Base-by-base conservation (phyloP, 2,113 vertebrate species). In the Peucedramus taeniatus region DNA sequence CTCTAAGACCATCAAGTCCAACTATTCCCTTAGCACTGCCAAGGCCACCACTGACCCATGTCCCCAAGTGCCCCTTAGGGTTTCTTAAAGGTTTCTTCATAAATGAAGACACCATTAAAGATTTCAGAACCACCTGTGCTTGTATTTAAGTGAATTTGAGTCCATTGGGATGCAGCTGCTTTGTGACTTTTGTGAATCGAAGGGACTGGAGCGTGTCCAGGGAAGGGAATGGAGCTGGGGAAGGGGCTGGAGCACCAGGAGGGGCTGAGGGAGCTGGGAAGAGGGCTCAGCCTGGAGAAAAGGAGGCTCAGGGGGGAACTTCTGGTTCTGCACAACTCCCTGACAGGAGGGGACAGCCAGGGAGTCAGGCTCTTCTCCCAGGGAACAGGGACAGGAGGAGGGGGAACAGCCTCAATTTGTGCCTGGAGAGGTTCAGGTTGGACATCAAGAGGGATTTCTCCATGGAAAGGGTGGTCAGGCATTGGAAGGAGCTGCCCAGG, bases 391-490 rank as follows among this genome's bases (percentile, higher is more conserved):
- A 56, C 35, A 72, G 59, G 50, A 42, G 0, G 3, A 81, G 22
- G 37, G 18, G 33, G 0, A 71, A 49, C 0, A 0, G 21, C 33
- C 37, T 2, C 37, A 44, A 1, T 2, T 0, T 65, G 51, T 9
- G 4, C 27, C 44, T 22, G 28, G 13, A 0, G 6, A 47, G 23
- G 15, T 3, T 74, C 6, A 24, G 28, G 11, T 7, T 82, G 45
- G 60, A 40, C 17, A 8, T 4, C 11, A 21, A 28, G 37, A 74
- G 5, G 7, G 1, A 53, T 83, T 82, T 30, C 13, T 30, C 10
- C 68, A 7, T 21, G 27, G 49, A 28, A 51, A 28, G 22, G 27
- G 7, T 28, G 7, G 1, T 37, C 18, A 19, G 11, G 8, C 12
- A 31, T 5, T 44, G 51, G 44, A 7, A 72, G 2, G 2, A 3